Evolutionary conservation across 2,888 invertebrate genomes (phyloP).

Genomic region (Smittia aterrima): DNA sequence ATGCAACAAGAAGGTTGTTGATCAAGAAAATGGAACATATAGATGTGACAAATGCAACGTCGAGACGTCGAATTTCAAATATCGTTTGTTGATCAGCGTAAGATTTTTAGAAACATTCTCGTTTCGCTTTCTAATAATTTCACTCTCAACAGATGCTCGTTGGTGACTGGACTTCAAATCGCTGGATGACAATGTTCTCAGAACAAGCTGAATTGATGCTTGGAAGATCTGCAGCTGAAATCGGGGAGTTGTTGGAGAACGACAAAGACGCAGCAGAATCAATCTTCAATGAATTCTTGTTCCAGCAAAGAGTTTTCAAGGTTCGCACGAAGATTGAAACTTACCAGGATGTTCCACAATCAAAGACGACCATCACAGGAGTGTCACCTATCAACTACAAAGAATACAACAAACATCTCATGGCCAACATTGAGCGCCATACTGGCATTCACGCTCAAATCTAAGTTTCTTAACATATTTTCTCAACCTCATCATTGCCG

Average conservation of each 20-base stretch:
- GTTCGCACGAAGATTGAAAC: conserved; percentile 86
- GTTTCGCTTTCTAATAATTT: neutral
- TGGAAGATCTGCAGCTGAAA: conserved; percentile 64
- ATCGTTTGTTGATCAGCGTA: conserved; percentile 77
- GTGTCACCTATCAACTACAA: conserved; percentile 72
- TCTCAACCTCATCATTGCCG: too few species aligned
- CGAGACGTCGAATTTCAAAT: conserved; percentile 81
- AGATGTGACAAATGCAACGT: conserved; percentile 93
- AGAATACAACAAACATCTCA: conserved; percentile 69
- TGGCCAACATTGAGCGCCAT: conserved; percentile 67
- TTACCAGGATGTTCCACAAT: conserved; percentile 79
- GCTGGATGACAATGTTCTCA: conserved; percentile 90
- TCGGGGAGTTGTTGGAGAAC: conserved; percentile 72
- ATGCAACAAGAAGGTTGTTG: conserved; percentile 94
- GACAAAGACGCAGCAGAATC: conserved; percentile 66
- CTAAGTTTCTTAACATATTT: neutral
- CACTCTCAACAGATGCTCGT: conserved; percentile 66
- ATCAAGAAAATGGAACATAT: conserved; percentile 82
- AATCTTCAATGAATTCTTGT: conserved; percentile 71
- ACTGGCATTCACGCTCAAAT: conserved; percentile 56
- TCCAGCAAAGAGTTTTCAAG: conserved; percentile 78
- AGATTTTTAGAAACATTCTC: conserved; percentile 54
- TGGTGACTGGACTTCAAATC: conserved; percentile 81
- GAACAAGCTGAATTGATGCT: conserved; percentile 77
- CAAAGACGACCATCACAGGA: conserved; percentile 71